A percentile compares a stretch with the other conserved stretches of the same genome.
Evolutionary conservation across 1,140 invertebrate species (phyloP).

Genomic region (Cotesia glomerata): DNA sequence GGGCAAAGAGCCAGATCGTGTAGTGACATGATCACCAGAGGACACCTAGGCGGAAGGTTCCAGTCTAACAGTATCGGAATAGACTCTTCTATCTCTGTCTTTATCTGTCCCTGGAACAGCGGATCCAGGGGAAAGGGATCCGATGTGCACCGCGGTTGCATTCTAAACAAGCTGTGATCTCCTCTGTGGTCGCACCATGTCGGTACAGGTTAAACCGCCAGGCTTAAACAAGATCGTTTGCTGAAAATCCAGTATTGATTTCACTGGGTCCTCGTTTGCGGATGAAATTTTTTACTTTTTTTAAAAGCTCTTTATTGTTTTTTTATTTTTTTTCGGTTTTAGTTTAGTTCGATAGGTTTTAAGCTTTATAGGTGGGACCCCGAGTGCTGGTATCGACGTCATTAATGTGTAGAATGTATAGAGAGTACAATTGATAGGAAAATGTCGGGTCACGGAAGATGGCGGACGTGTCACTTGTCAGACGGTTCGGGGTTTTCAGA

Average conservation of each 20-base stretch:
- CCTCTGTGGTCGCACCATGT: constrained; percentile 15
- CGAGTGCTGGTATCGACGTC: no score
- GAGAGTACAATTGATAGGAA: no score
- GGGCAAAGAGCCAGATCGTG: constrained; percentile 9
- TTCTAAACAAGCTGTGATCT: constrained; percentile 44
- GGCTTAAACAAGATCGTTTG: constrained; percentile 16
- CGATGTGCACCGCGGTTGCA: constrained; percentile 42
- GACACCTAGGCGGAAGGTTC: background rate
- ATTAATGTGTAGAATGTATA: no score
- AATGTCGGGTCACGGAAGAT: no score
- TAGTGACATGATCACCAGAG: constrained; percentile 17
- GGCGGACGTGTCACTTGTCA: no score
- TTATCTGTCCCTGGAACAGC: background rate
- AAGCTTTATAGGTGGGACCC: no score
- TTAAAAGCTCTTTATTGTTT: background rate
- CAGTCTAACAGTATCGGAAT: no score
- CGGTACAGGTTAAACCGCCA: constrained; percentile 15
- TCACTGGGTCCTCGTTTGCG: background rate
- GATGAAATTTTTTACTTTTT: background rate
- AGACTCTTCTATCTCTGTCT: no score
- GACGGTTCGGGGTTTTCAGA: no score
- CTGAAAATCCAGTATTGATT: background rate
- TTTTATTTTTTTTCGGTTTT: background rate
- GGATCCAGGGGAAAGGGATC: constrained; percentile 27
- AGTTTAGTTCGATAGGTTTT: background rate